Evolutionary conservation across 2,113 vertebrate genomes (phyloP).

Genomic region (Eulemur macaco): DNA sequence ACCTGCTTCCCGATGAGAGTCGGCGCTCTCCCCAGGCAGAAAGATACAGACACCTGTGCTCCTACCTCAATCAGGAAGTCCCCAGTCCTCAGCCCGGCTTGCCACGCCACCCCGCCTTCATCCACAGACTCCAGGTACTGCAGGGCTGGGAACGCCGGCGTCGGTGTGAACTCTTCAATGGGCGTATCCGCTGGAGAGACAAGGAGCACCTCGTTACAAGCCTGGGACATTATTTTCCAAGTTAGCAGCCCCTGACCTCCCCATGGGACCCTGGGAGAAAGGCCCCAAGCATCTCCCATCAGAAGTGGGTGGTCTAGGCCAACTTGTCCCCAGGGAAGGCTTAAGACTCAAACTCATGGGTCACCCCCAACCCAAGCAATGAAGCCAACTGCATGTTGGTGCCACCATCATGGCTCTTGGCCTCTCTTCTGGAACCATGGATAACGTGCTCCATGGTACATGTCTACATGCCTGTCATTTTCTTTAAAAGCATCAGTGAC

Average conservation of each 20-base stretch:
- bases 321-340: neutral
- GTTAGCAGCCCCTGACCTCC: neutral
- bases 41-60: conserved; percentile 54
- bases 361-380: rapidly evolving
- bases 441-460: neutral
- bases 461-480: conserved; percentile 65
- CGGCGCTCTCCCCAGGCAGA: conserved; percentile 43
- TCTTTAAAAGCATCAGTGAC: conserved; percentile 76
- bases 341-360: rapidly evolving
- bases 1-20: neutral
- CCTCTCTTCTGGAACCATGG: neutral
- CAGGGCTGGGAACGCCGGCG: conserved; percentile 96
- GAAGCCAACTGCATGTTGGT: rapidly evolving
- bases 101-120: conserved; percentile 98
- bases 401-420: neutral
- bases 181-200: conserved; percentile 94
- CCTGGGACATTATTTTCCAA: neutral
- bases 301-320: neutral
- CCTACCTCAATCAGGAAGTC: conserved; percentile 98
- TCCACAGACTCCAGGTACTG: conserved; percentile 99
- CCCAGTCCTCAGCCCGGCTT: conserved; percentile 95
- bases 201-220: conserved; percentile 62
- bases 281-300: rapidly evolving
- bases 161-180: conserved; percentile 98
- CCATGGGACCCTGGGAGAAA: neutral